Percentiles rank a stretch among this genome's conserved stretches.
These are phyloP conservation scores for Apis florea DNA, from an alignment of 1,140 invertebrate genomes.

Conservation along the genomic window DNA sequence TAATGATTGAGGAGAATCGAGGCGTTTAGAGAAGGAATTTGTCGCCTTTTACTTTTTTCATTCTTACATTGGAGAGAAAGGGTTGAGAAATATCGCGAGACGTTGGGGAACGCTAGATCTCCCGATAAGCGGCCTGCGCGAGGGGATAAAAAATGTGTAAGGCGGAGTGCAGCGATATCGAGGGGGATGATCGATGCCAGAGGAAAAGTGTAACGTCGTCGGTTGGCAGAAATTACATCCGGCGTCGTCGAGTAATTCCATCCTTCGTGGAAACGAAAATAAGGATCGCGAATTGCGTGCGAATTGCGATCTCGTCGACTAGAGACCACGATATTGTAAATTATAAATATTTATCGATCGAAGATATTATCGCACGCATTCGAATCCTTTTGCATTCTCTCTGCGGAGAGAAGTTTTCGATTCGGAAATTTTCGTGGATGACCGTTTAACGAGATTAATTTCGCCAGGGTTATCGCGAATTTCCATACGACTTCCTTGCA, in stretches of 20 bases:
- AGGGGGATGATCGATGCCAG: background rate
- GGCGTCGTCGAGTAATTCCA: constrained; percentile 6
- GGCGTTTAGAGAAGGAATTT: background rate
- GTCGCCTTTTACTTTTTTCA: too few species aligned
- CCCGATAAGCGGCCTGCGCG: background rate
- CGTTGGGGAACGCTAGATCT: constrained; percentile 5
- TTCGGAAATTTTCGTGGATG: background rate
- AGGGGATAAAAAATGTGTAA: background rate
- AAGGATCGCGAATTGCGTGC: constrained; percentile 25
- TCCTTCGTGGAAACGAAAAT: constrained; percentile 10
- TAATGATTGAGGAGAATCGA: background rate
- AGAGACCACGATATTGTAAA: too few species aligned
- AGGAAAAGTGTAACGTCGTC: background rate
- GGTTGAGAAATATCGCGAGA: too few species aligned
- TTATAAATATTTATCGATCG: too few species aligned
- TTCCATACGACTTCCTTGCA: constrained; percentile 48
- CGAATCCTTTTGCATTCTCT: too few species aligned
- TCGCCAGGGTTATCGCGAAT: constrained; percentile 31
- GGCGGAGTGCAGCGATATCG: background rate
- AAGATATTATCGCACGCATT: too few species aligned
- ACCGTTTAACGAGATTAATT: constrained; percentile 57
- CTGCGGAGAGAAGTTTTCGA: too few species aligned
- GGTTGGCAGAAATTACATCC: background rate
- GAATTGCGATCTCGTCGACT: too few species aligned
- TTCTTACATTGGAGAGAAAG: too few species aligned